A percentile compares a stretch with the other conserved stretches of the same genome.
These are phyloP conservation scores for Netelia virgata DNA, from an alignment of 2,888 invertebrate species.

Conservation along the genomic window DNA sequence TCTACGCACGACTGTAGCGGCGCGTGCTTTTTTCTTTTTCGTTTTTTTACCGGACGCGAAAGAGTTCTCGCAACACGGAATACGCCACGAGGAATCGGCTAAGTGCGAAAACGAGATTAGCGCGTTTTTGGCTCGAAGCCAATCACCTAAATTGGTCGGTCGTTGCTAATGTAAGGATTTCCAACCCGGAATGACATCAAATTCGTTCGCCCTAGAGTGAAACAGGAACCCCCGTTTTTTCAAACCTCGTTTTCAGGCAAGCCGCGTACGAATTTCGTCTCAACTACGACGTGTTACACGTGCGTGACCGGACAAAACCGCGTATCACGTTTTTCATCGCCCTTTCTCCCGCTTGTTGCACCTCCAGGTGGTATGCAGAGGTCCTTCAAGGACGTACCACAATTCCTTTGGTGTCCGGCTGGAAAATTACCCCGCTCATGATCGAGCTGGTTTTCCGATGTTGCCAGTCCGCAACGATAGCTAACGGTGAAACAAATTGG, in stretches of 20 bases:
- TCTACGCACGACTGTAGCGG: not conserved
- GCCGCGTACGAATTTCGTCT: no score
- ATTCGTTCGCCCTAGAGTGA: constrained; percentile 29
- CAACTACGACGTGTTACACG: no score
- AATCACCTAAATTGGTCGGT: constrained; percentile 55
- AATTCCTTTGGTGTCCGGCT: constrained; percentile 36
- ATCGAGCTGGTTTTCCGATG: not conserved
- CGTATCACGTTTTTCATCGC: constrained; percentile 75
- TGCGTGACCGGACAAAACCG: constrained; percentile 73
- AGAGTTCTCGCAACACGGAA: constrained; percentile 13
- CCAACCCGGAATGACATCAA: constrained; percentile 39
- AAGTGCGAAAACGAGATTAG: constrained; percentile 13
- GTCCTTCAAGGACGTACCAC: constrained; percentile 75
- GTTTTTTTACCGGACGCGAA: constrained; percentile 24
- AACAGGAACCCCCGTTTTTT: constrained; percentile 11
- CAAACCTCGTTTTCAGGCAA: constrained; percentile 61
- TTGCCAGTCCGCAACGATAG: not conserved
- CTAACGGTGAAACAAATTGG: constrained; percentile 25
- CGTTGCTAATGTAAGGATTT: constrained; percentile 30
- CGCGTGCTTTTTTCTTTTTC: not conserved
- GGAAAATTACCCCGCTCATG: no score
- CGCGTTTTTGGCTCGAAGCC: constrained; percentile 51
- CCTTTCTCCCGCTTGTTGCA: constrained; percentile 72
- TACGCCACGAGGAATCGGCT: constrained; percentile 19
- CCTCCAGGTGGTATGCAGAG: constrained; percentile 72